A percentile compares a stretch with the other conserved stretches of the same genome.
Conservation (phyloP, 2,113 vertebrate genomes). For the Urocynchramus pylzowi region DNA sequence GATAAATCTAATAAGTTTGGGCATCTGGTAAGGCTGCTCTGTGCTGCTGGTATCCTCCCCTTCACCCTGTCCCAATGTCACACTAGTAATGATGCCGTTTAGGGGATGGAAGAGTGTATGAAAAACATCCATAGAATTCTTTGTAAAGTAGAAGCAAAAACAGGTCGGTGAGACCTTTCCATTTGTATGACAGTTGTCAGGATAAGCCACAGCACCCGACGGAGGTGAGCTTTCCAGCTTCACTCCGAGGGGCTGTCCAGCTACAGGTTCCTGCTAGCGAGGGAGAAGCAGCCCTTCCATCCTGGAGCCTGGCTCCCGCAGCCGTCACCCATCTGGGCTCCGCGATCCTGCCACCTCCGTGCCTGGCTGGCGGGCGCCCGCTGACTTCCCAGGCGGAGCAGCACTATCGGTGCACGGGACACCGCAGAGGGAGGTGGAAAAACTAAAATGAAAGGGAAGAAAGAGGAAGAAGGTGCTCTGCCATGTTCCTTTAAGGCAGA, state of each 20-base stretch:
- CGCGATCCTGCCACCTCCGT: not conserved
- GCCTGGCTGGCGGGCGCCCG: not conserved
- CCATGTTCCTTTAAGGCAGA: not conserved
- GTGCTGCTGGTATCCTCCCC: not conserved
- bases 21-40: not conserved
- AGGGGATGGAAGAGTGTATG: not conserved
- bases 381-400: not conserved
- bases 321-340: not conserved
- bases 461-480: not conserved
- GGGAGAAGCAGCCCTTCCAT: not conserved
- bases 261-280: not conserved
- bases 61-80: slow-evolving; percentile 5
- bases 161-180: slow-evolving; percentile 9
- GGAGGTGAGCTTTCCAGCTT: not conserved
- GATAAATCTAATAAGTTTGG: not conserved
- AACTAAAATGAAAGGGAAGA: not conserved
- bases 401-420: not conserved
- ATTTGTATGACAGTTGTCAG: not conserved
- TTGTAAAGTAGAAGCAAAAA: not conserved
- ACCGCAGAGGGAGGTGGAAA: not conserved
- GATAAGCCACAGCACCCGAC: not conserved
- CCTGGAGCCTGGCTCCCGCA: not conserved
- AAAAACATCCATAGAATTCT: not conserved
- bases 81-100: not conserved
- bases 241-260: not conserved